These are phyloP conservation scores for Speoplatyrhinus poulsoni DNA, from an alignment of 2,113 vertebrate species.

Conservation along the genomic window DNA sequence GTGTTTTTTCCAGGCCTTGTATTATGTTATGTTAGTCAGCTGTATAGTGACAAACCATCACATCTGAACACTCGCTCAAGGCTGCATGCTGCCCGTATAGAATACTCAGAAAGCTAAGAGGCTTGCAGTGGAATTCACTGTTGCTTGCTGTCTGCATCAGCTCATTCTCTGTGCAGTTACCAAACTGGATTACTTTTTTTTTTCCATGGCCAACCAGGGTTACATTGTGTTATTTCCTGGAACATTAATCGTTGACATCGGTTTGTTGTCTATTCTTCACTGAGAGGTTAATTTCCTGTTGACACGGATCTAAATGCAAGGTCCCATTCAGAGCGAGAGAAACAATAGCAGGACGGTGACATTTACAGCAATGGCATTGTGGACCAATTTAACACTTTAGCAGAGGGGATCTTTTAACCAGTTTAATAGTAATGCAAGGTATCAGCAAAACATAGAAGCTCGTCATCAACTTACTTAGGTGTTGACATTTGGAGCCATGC, in stretches of 20 bases:
- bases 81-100: constrained; percentile 17
- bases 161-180: constrained; percentile 21
- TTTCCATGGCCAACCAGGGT: constrained; percentile 24
- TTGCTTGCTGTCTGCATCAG: constrained; percentile 48
- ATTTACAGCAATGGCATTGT: constrained; percentile 25
- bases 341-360: constrained; percentile 47
- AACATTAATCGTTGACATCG: background rate
- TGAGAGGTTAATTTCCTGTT: constrained; percentile 58
- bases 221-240: constrained; percentile 45
- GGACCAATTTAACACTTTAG: constrained; percentile 2
- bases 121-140: constrained; percentile 57
- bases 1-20: background rate
- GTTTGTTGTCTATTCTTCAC: constrained; percentile 47
- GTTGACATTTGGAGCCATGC: background rate
- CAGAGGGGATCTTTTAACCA: constrained; percentile 16
- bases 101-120: constrained; percentile 56
- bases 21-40: background rate
- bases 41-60: background rate
- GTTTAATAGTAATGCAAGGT: constrained; percentile 33
- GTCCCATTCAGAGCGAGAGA: constrained; percentile 35
- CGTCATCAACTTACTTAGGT: constrained; percentile 3
- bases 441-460: constrained; percentile 21
- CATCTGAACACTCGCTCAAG: constrained; percentile 32
- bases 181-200: constrained; percentile 36
- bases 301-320: constrained; percentile 23